phyloP scores from a whole-genome alignment of 2,797 vertebrate genomes.

The Bufotes viridis region DNA sequence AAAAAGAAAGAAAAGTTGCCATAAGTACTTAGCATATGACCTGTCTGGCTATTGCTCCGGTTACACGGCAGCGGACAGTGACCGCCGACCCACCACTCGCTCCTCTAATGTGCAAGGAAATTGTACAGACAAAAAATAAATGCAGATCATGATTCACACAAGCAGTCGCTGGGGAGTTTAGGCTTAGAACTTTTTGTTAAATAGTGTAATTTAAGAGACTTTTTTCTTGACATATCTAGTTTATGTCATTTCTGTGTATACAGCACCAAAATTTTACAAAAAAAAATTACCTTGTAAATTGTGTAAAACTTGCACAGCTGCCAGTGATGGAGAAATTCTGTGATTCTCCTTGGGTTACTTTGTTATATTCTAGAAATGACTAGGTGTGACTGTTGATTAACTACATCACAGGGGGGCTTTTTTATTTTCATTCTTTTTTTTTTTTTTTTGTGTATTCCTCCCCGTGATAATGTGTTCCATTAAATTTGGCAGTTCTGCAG shows the following conservation, averaged over 20 bases:
- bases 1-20: not conserved
- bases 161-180: not conserved
- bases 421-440: conserved; percentile 63
- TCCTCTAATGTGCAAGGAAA: conserved; percentile 33
- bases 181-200: conserved; percentile 75
- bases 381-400: conserved; percentile 80
- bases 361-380: conserved; percentile 76
- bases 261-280: conserved; percentile 78
- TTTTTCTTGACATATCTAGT: conserved; percentile 79
- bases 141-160: conserved; percentile 66
- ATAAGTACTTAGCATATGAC: conserved; percentile 41
- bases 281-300: conserved; percentile 78
- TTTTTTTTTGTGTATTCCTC: conserved; percentile 31
- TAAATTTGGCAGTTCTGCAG: conserved; percentile 72
- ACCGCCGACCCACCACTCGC: not conserved
- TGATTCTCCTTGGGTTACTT: conserved; percentile 68
- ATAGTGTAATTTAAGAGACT: conserved; percentile 81
- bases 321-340: conserved; percentile 66
- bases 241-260: conserved; percentile 85
- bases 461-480: conserved; percentile 84
- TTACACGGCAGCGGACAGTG: not conserved
- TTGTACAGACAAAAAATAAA: conserved; percentile 66
- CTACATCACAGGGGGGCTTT: conserved; percentile 74
- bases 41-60: not conserved
- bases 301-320: conserved; percentile 79